Evolutionary conservation across 2,797 vertebrate species (phyloP).

Genomic region (Melanotaenia boesemani): DNA sequence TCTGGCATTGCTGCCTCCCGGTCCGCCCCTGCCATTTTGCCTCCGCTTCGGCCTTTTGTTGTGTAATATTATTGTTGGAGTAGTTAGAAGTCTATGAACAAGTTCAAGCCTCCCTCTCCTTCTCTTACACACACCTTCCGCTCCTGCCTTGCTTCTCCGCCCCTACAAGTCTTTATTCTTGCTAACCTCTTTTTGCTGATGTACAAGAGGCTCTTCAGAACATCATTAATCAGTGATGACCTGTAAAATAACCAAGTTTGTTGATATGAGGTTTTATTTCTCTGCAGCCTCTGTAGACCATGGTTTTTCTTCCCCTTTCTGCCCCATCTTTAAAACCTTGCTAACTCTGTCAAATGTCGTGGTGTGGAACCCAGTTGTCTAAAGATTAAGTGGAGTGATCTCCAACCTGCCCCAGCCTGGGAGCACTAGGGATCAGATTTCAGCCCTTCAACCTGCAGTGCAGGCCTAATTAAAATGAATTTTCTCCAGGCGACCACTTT

Average conservation of each 20-base stretch:
- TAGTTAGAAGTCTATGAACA: constrained; percentile 52
- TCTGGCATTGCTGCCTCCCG: constrained; percentile 71
- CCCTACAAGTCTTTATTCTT: constrained; percentile 44
- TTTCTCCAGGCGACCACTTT: constrained; percentile 84
- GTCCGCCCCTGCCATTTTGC: constrained; percentile 57
- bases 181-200: constrained; percentile 47
- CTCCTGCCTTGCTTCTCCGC: constrained; percentile 8
- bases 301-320: constrained; percentile 34
- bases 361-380: constrained; percentile 81
- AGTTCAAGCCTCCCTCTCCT: constrained; percentile 44
- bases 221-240: constrained; percentile 70
- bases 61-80: constrained; percentile 65
- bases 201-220: constrained; percentile 51
- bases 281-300: constrained; percentile 50
- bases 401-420: constrained; percentile 82
- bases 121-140: constrained; percentile 19
- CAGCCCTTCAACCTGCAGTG: constrained; percentile 82
- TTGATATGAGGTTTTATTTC: constrained; percentile 76
- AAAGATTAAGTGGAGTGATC: constrained; percentile 86
- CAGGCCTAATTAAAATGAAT: constrained; percentile 87
- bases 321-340: constrained; percentile 65
- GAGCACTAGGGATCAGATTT: constrained; percentile 80
- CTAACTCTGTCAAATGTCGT: constrained; percentile 79
- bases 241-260: constrained; percentile 74
- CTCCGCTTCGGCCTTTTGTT: constrained; percentile 66